These are phyloP conservation scores for Alloplasta piceator DNA, from an alignment of 2,888 invertebrate genomes.

Conservation along the genomic window DNA sequence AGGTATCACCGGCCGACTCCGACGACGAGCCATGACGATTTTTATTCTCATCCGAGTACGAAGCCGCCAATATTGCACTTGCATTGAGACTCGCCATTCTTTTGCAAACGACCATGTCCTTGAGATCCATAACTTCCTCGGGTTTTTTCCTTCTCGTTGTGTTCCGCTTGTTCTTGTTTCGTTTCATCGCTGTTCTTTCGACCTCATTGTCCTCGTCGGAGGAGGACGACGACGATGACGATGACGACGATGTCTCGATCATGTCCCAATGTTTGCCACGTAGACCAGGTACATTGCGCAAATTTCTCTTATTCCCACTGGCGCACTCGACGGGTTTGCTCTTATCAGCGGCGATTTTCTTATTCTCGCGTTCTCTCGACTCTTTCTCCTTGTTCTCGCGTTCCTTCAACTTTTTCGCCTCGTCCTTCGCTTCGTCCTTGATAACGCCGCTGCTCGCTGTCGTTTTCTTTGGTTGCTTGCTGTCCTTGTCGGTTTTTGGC, in stretches of 20 bases:
- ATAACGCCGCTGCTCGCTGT: conserved; percentile 76
- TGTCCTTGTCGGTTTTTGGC: conserved; percentile 85
- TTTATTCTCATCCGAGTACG: conserved; percentile 89
- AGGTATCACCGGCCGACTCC: conserved; percentile 84
- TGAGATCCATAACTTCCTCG: conserved; percentile 89
- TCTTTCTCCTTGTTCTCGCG: conserved; percentile 66
- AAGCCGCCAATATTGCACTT: conserved; percentile 94
- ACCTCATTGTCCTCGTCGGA: conserved; percentile 76
- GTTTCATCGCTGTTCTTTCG: conserved; percentile 70
- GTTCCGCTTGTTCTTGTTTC: conserved; percentile 78
- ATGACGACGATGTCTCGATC: conserved; percentile 87
- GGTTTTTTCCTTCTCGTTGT: conserved; percentile 79
- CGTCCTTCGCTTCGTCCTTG: conserved; percentile 72
- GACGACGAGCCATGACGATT: conserved; percentile 84
- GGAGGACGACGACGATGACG: conserved; percentile 75
- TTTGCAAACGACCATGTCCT: conserved; percentile 94
- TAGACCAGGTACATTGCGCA: conserved; percentile 89
- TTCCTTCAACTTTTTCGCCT: conserved; percentile 63
- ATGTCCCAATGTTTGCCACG: conserved; percentile 94
- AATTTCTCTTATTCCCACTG: conserved; percentile 88
- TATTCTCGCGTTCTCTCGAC: conserved; percentile 39
- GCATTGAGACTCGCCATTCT: conserved; percentile 97
- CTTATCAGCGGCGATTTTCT: conserved; percentile 70
- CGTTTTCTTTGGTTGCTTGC: conserved; percentile 81
- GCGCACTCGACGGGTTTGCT: conserved; percentile 71